Evolutionary conservation across 2,113 vertebrate genomes (phyloP).

Genomic region (Hippocampus abdominalis): DNA sequence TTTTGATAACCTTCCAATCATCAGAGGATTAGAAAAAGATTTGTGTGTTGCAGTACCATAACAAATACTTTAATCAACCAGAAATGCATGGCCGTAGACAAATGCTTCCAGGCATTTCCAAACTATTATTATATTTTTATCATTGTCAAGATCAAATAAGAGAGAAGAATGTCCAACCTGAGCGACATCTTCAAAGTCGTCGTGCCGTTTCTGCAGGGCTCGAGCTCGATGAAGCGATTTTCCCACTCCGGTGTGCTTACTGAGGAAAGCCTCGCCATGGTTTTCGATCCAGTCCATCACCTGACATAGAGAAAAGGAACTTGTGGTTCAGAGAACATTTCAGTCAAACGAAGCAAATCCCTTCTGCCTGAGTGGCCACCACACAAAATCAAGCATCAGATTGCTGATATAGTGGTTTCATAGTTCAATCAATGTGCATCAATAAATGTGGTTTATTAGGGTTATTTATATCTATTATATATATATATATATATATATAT

Average conservation of each 20-base stretch:
- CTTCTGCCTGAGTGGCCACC: background rate
- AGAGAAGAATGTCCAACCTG: constrained; percentile 75
- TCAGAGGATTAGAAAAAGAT: no score
- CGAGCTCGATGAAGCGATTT: constrained; percentile 94
- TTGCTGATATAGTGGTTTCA: background rate
- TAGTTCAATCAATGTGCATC: background rate
- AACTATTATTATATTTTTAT: no score
- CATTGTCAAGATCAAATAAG: no score
- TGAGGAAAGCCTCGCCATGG: constrained; percentile 96
- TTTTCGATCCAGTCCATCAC: constrained; percentile 97
- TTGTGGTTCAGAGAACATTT: background rate
- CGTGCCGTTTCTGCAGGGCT: constrained; percentile 94
- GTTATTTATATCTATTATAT: no score
- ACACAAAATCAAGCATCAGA: background rate
- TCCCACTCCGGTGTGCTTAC: constrained; percentile 95
- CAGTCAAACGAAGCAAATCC: background rate
- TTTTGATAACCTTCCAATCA: no score
- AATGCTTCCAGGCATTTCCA: no score
- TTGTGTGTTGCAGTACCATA: no score
- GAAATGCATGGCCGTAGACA: no score
- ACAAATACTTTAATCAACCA: no score
- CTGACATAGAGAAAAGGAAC: constrained; percentile 16
- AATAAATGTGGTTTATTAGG: no score
- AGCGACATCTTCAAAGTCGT: constrained; percentile 97
- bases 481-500: no score